Percentiles rank a stretch among this genome's conserved stretches.
Conservation (phyloP, 2,113 vertebrate species). For the Chiloscyllium plagiosum region DNA sequence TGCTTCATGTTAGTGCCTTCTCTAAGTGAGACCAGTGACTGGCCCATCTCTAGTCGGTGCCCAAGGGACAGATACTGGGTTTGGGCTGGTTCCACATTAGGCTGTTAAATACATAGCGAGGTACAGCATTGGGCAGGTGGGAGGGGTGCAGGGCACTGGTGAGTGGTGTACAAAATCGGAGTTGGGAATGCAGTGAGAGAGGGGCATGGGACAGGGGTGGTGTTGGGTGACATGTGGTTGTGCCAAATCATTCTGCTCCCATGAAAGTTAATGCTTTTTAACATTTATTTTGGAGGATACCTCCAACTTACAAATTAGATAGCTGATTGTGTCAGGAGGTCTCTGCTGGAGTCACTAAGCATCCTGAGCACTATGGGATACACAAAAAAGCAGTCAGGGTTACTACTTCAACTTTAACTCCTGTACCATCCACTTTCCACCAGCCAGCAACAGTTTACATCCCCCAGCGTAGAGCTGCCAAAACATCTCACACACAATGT, state of each 20-base stretch:
- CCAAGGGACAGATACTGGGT: background rate
- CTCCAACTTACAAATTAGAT: background rate
- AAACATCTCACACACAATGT: background rate
- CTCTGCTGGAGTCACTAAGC: accelerated
- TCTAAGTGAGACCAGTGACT: background rate
- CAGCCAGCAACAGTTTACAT: background rate
- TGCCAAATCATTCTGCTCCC: background rate
- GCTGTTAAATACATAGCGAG: background rate
- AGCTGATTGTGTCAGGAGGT: background rate
- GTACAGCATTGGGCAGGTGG: background rate
- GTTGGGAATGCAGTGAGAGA: background rate
- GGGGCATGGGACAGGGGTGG: too few species aligned
- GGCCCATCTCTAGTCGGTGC: background rate
- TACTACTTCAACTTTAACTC: background rate
- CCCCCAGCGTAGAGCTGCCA: background rate
- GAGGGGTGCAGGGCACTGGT: background rate
- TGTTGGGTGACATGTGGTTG: too few species aligned
- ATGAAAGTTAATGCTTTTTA: background rate
- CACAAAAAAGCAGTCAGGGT: too few species aligned
- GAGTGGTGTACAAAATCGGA: background rate
- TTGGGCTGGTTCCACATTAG: background rate
- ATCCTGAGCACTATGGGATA: background rate
- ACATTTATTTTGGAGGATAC: background rate
- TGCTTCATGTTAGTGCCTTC: too few species aligned
- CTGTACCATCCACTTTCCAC: too few species aligned